phyloP scores from a whole-genome alignment of 2,113 vertebrate genomes.

The Sinocyclocheilus anshuiensis region DNA sequence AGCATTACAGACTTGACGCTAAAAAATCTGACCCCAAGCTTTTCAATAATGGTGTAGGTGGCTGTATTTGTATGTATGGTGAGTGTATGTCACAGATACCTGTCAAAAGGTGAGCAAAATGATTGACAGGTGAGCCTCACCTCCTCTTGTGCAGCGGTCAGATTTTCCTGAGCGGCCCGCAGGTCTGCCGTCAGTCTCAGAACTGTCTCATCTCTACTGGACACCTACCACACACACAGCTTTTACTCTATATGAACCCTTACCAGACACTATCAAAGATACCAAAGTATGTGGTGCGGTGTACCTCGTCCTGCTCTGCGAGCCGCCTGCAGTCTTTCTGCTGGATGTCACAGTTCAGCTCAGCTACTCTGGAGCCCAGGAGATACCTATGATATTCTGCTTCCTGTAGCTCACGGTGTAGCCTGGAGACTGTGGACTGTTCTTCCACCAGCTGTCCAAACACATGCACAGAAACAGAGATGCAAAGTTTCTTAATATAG shows the following conservation, averaged over 20 bases:
- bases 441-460: conserved; percentile 55
- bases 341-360: conserved; percentile 49
- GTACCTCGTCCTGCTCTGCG: conserved; percentile 55
- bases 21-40: not conserved
- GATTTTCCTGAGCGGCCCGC: not conserved
- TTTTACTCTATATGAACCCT: not conserved
- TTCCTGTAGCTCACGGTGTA: conserved; percentile 52
- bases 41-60: not conserved
- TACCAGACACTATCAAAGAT: not conserved
- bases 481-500: not conserved
- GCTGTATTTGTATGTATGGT: no score
- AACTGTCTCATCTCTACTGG: not conserved
- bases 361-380: not conserved
- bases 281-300: not conserved
- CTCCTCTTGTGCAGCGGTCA: not conserved
- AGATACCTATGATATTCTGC: conserved; percentile 50
- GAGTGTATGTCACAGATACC: not conserved
- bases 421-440: conserved; percentile 52
- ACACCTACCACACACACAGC: not conserved
- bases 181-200: not conserved
- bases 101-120: not conserved
- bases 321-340: conserved; percentile 48
- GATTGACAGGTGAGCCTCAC: not conserved
- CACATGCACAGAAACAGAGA: conserved; percentile 21
- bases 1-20: not conserved